Evolutionary conservation across 1,140 invertebrate genomes (phyloP), one percentile per base, ranked within the genome.

Genomic region (Pogonus chalceus): DNA sequence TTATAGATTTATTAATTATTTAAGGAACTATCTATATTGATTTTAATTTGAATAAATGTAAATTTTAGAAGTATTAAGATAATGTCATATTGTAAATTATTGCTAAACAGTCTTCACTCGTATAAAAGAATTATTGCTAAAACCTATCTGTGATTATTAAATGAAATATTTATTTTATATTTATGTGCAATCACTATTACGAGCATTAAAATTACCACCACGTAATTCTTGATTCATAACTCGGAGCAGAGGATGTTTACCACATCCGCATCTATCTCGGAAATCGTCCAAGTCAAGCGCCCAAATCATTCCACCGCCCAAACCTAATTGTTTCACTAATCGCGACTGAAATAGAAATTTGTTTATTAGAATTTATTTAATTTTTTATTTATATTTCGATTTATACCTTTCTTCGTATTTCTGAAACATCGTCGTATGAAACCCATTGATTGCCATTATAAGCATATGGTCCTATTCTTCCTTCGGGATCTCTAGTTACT

Each of bases 281-380:
- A 87, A 88, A 64, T 91, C 88, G 60, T 90, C 88, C 53, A 88
- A 68, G 65, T 76, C 74, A 14, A 90, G 67, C 0, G 88, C 85
- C 87, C 87, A 91, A 18, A 90, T 75, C 76, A 88, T 89, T 1
- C 81, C 84, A 2, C 88, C 88, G 1, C 84, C 84, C 1, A 88
- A 64, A 4, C 79, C 73, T 39, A 81, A 62, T 2, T 73, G 69
- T 35, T 72, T 76, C 0, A 84, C 76, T 52, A 81, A 74, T 46
- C 80, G 71, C 0, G 80, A 73, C 69, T 63, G 52, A 14, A 60
- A 56, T 35, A 56, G 52, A 59, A 49, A 35, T 54, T 51, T 16
- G 14, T 39, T 46, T 26, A 51, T 26, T 54, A 12, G 23, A 21
- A 18, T 23, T 47, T 22, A 35, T 47, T 12, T 21, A 2, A 9